Evolutionary conservation across 2,113 vertebrate species (phyloP).

Genomic region (Fulmarus glacialis): DNA sequence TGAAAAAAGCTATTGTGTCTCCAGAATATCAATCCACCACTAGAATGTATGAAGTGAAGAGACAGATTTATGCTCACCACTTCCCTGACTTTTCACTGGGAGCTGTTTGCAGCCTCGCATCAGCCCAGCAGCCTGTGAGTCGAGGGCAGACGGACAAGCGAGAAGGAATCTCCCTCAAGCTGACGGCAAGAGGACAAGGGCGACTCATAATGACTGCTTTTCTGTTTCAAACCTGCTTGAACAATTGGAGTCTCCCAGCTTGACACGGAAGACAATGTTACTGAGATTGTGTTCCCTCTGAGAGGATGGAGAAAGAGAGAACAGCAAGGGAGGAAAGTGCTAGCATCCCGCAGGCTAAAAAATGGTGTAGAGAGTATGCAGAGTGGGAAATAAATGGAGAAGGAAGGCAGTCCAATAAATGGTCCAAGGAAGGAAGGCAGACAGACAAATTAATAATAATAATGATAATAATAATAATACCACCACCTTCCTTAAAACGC

Average conservation of each 20-base stretch:
- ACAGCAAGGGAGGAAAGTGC: neutral
- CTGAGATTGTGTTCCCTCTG: neutral
- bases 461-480: neutral
- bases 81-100: neutral
- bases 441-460: neutral
- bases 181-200: neutral
- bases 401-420: neutral
- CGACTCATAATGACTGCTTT: neutral
- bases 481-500: neutral
- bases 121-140: neutral
- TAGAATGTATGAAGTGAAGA: neutral
- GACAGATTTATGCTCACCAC: neutral
- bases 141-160: neutral
- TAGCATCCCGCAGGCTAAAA: neutral
- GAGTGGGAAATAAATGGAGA: neutral
- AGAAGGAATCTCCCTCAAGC: neutral
- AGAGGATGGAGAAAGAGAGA: neutral
- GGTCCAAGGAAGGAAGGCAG: neutral
- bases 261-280: neutral
- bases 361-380: neutral
- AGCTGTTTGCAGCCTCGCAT: neutral
- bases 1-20: neutral
- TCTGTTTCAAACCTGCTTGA: neutral
- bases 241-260: neutral
- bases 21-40: neutral